These are phyloP conservation scores for Catostylus mosaicus DNA, from an alignment of 30 jellyfish, hydroid and myxozoan species.

Conservation along the genomic window DNA sequence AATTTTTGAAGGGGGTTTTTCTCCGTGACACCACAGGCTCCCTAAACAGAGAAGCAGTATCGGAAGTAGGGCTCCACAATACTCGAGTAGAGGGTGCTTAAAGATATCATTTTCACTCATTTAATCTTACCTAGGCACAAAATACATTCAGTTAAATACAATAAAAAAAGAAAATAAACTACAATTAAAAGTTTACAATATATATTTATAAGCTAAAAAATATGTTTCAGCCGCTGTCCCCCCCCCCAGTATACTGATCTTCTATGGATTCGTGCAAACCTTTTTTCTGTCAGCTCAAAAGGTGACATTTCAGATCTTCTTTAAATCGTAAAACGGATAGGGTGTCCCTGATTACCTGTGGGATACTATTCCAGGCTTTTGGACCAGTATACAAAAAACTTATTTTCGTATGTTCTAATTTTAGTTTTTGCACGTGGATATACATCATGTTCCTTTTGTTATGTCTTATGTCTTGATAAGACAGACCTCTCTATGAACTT, in stretches of 20 bases:
- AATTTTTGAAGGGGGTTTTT: no score
- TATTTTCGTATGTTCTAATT: slow-evolving; percentile 8
- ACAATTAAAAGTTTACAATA: not conserved
- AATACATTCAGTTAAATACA: not conserved
- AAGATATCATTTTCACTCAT: no score
- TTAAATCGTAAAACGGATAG: slow-evolving; percentile 8
- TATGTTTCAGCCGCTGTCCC: not conserved
- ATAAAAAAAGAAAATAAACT: not conserved
- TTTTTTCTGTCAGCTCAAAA: no score
- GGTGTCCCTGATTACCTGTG: slow-evolving; percentile 1
- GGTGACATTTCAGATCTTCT: no score
- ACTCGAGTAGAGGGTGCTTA: no score
- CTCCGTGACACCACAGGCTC: no score
- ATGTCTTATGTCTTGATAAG: not conserved
- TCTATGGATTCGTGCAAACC: slow-evolving; percentile 6
- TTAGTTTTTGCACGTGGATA: slow-evolving; percentile 6
- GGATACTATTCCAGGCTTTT: slow-evolving; percentile 30
- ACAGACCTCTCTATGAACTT: slow-evolving; percentile 8
- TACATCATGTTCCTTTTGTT: no score
- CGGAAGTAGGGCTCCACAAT: no score
- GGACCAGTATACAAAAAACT: slow-evolving; percentile 7
- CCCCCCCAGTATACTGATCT: not conserved
- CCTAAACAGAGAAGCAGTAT: no score
- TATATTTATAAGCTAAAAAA: not conserved
- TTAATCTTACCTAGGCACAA: not conserved